Conservation (phyloP, 1,140 invertebrate genomes). For the Ruditapes philippinarum region DNA sequence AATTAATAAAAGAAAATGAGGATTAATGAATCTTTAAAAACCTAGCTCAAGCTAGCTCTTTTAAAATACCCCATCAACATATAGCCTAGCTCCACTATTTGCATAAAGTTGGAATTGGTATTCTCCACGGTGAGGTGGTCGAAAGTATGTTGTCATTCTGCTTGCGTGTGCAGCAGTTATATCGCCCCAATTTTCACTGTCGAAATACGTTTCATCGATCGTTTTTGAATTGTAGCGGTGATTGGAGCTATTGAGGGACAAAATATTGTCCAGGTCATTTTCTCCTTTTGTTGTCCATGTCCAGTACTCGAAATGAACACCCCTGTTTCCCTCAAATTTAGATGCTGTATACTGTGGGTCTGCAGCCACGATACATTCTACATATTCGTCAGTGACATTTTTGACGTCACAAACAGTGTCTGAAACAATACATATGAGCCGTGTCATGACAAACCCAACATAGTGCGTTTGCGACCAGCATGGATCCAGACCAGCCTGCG, state of each 20-base stretch:
- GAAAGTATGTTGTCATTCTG: constrained; percentile 49
- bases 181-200: constrained; percentile 15
- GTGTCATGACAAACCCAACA: too few relatives aligned
- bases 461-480: too few relatives aligned
- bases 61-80: constrained; percentile 57
- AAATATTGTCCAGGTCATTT: background rate
- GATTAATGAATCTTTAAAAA: too few relatives aligned
- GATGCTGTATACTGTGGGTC: background rate
- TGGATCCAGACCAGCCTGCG: too few relatives aligned
- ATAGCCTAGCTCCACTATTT: constrained; percentile 39
- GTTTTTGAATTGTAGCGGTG: background rate
- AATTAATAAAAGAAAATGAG: too few relatives aligned
- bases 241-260: background rate
- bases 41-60: too few relatives aligned
- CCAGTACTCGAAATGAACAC: constrained; percentile 64
- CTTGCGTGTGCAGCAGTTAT: too few relatives aligned
- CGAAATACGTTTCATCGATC: constrained; percentile 51
- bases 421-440: too few relatives aligned
- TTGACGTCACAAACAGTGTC: constrained; percentile 55
- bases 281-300: background rate
- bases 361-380: constrained; percentile 52
- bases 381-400: constrained; percentile 18
- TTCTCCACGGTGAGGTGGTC: constrained; percentile 54
- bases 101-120: constrained; percentile 46
- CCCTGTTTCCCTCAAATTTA: constrained; percentile 37